A percentile compares a stretch with the other conserved stretches of the same genome.
phyloP scores from a whole-genome alignment of 2,797 vertebrate species.

The Silurus aristotelis region DNA sequence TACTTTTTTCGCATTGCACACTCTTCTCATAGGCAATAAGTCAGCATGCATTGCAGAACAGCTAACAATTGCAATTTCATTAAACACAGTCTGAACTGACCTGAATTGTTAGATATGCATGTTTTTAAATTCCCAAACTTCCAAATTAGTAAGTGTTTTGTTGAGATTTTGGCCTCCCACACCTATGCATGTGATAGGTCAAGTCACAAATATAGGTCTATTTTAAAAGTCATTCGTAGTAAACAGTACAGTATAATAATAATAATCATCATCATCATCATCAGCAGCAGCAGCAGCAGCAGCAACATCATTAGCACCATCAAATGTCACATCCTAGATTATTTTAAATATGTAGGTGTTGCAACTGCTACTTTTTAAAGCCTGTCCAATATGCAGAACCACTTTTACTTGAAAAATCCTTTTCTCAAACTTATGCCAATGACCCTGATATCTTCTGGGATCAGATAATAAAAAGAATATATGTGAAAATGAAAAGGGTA shows the following conservation, averaged over 20 bases:
- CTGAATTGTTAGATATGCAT: neutral
- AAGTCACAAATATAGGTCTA: neutral
- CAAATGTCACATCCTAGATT: neutral
- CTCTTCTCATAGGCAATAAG: neutral
- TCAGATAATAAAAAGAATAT: neutral
- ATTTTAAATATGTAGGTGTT: neutral
- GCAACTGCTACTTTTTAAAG: neutral
- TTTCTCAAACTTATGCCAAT: neutral
- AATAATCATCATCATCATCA: neutral
- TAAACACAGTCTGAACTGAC: neutral
- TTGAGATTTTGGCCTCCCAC: neutral
- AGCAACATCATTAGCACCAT: neutral
- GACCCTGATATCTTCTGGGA: neutral
- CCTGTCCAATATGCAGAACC: neutral
- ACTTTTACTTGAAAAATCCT: neutral
- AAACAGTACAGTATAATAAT: neutral
- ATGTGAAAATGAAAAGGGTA: neutral
- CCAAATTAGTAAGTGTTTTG: neutral
- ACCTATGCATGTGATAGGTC: neutral
- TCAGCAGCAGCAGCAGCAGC: too few species aligned
- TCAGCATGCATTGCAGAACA: neutral
- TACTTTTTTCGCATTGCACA: neutral
- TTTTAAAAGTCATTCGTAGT: neutral
- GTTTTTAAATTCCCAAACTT: neutral
- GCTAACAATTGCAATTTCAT: neutral